These are phyloP conservation scores for Allophyes oxyacanthae DNA, from an alignment of 2,888 invertebrate species.

Conservation along the genomic window DNA sequence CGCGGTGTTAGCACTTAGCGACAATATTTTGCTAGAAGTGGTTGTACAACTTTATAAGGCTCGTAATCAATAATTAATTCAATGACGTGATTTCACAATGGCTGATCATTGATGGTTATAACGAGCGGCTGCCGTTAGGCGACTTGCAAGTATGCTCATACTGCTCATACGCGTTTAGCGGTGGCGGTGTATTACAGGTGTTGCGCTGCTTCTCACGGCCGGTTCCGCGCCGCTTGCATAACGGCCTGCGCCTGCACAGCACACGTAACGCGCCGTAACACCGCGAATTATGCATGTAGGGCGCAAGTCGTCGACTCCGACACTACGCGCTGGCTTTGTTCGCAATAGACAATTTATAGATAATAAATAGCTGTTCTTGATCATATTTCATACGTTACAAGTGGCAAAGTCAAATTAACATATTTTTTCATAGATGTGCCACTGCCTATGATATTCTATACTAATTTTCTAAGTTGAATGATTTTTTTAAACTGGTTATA, in stretches of 20 bases:
- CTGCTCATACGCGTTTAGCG: conserved; percentile 62
- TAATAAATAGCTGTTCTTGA: conserved; percentile 29
- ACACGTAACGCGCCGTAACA: conserved; percentile 85
- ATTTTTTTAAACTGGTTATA: too few relatives aligned
- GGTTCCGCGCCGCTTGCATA: conserved; percentile 83
- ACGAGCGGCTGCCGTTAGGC: conserved; percentile 66
- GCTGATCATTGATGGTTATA: conserved; percentile 53
- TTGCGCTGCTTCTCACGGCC: conserved; percentile 82
- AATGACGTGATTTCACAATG: conserved; percentile 57
- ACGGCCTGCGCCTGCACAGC: conserved; percentile 68
- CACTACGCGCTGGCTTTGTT: conserved; percentile 35
- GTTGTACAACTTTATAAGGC: conserved; percentile 34
- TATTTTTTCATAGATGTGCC: too few relatives aligned
- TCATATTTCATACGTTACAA: conserved; percentile 6
- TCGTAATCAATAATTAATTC: conserved; percentile 41
- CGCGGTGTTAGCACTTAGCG: conserved; percentile 10
- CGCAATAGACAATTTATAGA: conserved; percentile 42
- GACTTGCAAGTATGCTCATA: conserved; percentile 66
- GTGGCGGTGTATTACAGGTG: conserved; percentile 73
- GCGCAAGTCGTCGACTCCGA: conserved; percentile 65
- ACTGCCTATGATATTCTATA: too few relatives aligned
- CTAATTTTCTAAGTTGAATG: too few relatives aligned
- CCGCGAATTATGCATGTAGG: conserved; percentile 84
- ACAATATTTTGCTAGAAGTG: conserved; percentile 27
- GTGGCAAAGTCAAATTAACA: too few relatives aligned